Conservation (phyloP, 2,888 invertebrate genomes). For the Scaptomyza parva region DNA sequence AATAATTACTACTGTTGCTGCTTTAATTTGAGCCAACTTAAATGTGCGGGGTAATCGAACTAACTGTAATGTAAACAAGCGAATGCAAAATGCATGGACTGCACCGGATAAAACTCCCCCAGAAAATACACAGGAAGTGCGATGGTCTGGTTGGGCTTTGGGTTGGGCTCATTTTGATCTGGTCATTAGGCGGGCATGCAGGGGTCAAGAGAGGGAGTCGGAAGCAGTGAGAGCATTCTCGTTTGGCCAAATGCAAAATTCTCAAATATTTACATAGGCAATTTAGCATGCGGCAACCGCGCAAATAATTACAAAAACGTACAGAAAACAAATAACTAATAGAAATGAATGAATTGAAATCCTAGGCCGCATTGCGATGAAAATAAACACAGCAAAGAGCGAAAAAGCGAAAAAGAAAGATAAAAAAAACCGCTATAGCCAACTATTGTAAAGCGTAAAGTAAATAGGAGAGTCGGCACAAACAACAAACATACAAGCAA, state of each 20-base stretch:
- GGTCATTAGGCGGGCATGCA: slow-evolving; percentile 62
- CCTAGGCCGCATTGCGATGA: slow-evolving; percentile 34
- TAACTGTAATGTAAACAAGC: slow-evolving; percentile 62
- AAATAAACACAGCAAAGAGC: slow-evolving; percentile 40
- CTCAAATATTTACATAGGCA: slow-evolving; percentile 82
- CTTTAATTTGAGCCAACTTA: slow-evolving; percentile 48
- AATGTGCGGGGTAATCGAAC: slow-evolving; percentile 70
- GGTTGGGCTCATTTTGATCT: not conserved
- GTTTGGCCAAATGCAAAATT: slow-evolving; percentile 73
- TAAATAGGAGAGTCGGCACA: slow-evolving; percentile 48
- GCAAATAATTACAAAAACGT: slow-evolving; percentile 80
- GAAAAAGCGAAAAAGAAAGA: slow-evolving; percentile 31
- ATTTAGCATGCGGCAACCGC: slow-evolving; percentile 77
- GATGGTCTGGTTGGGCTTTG: slow-evolving; percentile 24
- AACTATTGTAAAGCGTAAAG: slow-evolving; percentile 55
- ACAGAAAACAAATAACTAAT: slow-evolving; percentile 78
- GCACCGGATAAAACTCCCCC: slow-evolving; percentile 44
- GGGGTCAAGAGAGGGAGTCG: not conserved
- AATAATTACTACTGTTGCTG: slow-evolving; percentile 7
- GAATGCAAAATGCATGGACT: slow-evolving; percentile 51
- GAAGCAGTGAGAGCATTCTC: slow-evolving; percentile 25
- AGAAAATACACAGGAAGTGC: slow-evolving; percentile 54
- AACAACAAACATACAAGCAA: slow-evolving; percentile 32
- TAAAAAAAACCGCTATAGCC: slow-evolving; percentile 42
- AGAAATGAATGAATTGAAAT: slow-evolving; percentile 62